Conservation (phyloP, 2,888 invertebrate species). For the Andrena praecox region DNA sequence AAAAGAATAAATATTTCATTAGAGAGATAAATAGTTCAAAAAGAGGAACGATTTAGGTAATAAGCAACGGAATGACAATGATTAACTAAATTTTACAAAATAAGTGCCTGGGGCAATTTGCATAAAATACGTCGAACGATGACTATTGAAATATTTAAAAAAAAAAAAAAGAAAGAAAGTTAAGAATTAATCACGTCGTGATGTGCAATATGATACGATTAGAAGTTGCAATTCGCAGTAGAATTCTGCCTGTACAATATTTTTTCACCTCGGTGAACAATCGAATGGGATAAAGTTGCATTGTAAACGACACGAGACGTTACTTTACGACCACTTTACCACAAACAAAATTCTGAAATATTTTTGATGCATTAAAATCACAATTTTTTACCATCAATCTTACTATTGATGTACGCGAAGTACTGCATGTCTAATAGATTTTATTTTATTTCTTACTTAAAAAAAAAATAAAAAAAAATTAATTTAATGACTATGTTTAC, state of each 20-base stretch:
- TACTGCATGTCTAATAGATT: constrained; percentile 49
- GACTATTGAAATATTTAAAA: constrained; percentile 52
- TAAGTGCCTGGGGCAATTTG: constrained; percentile 72
- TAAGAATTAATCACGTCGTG: constrained; percentile 40
- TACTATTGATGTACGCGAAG: constrained; percentile 33
- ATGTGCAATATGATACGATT: constrained; percentile 60
- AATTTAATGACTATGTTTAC: constrained; percentile 57
- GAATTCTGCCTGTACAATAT: constrained; percentile 44
- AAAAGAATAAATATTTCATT: constrained; percentile 53
- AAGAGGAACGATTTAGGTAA: constrained; percentile 42
- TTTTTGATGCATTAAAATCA: constrained; percentile 51
- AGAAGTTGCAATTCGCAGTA: constrained; percentile 49
- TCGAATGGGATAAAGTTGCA: constrained; percentile 36
- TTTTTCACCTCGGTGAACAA: constrained; percentile 48
- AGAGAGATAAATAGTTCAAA: constrained; percentile 45
- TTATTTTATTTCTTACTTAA: constrained; percentile 52
- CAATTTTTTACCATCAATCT: constrained; percentile 47
- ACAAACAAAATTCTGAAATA: constrained; percentile 42
- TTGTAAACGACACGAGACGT: constrained; percentile 37
- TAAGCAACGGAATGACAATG: constrained; percentile 64
- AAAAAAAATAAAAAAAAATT: constrained; percentile 44
- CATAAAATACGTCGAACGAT: constrained; percentile 61
- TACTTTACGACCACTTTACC: constrained; percentile 34
- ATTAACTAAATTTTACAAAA: constrained; percentile 64
- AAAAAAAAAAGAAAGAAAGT: constrained; percentile 29